A percentile compares a stretch with the other conserved stretches of the same genome.
Evolutionary conservation across 2,113 vertebrate genomes (phyloP).

Genomic region (Oenanthe melanoleuca): DNA sequence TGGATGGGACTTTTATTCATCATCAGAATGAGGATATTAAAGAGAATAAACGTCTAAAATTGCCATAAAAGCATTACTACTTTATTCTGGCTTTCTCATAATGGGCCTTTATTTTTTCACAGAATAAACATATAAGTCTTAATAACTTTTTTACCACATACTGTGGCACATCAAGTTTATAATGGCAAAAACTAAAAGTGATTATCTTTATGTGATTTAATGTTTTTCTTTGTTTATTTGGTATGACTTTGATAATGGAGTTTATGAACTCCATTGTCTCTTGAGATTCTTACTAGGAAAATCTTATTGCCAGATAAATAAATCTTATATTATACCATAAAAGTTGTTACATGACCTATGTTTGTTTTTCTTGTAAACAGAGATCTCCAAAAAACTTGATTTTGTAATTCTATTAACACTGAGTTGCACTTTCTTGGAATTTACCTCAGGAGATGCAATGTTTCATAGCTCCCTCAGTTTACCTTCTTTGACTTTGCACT

Average conservation of each 20-base stretch:
- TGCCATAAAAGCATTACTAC: neutral
- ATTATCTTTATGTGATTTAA: neutral
- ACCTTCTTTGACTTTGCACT: neutral
- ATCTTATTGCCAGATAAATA: neutral
- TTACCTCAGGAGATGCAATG: neutral
- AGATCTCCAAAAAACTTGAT: fast-evolving
- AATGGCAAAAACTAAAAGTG: neutral
- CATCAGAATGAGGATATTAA: neutral
- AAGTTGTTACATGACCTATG: neutral
- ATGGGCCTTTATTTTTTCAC: neutral
- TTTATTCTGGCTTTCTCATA: neutral
- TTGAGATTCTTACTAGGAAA: neutral
- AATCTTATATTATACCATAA: neutral
- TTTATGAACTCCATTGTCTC: neutral
- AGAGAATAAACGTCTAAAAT: neutral
- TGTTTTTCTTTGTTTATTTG: neutral
- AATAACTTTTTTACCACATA: neutral
- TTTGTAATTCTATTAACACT: neutral
- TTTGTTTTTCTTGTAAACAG: neutral
- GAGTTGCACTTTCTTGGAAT: neutral
- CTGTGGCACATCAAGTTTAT: neutral
- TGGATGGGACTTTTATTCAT: neutral
- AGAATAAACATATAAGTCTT: neutral
- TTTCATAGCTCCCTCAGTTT: neutral
- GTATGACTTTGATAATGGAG: neutral